Evolutionary conservation across 2,888 invertebrate genomes (phyloP), one percentile per base, ranked within the genome.

Genomic region (Reticulitermes lucifugus): DNA sequence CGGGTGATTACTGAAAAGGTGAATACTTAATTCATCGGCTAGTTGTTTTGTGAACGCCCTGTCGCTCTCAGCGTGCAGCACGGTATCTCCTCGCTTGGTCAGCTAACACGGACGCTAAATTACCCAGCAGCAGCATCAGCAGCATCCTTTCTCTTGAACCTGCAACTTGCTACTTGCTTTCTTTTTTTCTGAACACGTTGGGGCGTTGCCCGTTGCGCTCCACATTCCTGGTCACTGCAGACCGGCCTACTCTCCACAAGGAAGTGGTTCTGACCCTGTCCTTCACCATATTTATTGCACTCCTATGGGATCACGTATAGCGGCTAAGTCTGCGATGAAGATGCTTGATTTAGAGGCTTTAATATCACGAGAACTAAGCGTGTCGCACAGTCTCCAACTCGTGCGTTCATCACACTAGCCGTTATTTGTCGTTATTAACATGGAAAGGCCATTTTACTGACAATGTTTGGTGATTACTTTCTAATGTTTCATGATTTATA

Each of bases 51-150:
- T 21, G 41, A 35, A 29, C 73, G 21, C 35, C 29, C 73, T 73
- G 73, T 73, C 5, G 41, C 73, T n/a, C 65, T 65, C 65, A 55
- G 55, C 55, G 55, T 55, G 55, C 55, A 18, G 55, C 18, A 18
- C 18, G 14, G 25, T 65, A 65, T 65, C 73, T 77, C n/a, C 51
- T 77, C 77, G 77, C 77, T 77, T 77, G 77, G 77, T 77, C 77
- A 77, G 77, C 77, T 77, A 77, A 77, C 77, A 46, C 77, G 77
- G 77, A 77, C 77, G 77, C 77, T 77, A 77, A 77, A 77, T 77
- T 77, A 77, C 46, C 77, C 77, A 18, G 73, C 73, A 73, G 71
- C 71, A 71, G 71, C 71, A 35, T 35, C 35, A n/a, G 75, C 75
- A 75, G 77, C 77, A 77, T 77, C 77, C 77, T 77, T 77, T 77